Evolutionary conservation across 2,888 invertebrate genomes (phyloP).

Genomic region (Philaethria dido): DNA sequence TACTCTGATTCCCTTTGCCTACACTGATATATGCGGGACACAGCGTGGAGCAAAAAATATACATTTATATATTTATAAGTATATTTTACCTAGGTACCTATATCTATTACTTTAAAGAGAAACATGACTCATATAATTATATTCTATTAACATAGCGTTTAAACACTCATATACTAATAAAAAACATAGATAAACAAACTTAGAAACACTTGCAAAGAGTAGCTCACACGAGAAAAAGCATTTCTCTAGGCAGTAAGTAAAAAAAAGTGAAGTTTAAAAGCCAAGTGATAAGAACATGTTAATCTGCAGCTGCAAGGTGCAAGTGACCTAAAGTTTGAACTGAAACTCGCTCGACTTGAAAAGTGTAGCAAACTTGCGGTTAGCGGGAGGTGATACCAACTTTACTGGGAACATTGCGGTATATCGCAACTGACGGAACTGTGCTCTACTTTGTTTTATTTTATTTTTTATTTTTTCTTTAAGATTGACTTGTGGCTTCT

Average conservation of each 20-base stretch:
- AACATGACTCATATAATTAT: background rate
- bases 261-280: conserved; percentile 40
- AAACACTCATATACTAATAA: conserved; percentile 4
- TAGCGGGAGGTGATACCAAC: conserved; percentile 55
- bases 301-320: conserved; percentile 44
- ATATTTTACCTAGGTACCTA: no score
- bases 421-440: conserved; percentile 47
- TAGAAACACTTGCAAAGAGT: conserved; percentile 1
- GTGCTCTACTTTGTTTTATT: conserved; percentile 42
- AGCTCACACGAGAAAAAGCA: conserved; percentile 3
- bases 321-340: conserved; percentile 46
- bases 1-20: no score
- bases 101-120: no score
- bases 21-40: no score
- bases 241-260: conserved; percentile 17
- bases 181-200: conserved; percentile 12
- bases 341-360: conserved; percentile 45
- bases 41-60: no score
- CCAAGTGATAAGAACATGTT: conserved; percentile 46
- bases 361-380: conserved; percentile 62
- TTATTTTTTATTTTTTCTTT: background rate
- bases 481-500: no score
- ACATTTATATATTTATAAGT: background rate
- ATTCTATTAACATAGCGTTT: background rate
- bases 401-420: conserved; percentile 62